A percentile compares a stretch with the other conserved stretches of the same genome.
Evolutionary conservation across 2,888 invertebrate genomes (phyloP).

Genomic region (Orchesellides sinensis): DNA sequence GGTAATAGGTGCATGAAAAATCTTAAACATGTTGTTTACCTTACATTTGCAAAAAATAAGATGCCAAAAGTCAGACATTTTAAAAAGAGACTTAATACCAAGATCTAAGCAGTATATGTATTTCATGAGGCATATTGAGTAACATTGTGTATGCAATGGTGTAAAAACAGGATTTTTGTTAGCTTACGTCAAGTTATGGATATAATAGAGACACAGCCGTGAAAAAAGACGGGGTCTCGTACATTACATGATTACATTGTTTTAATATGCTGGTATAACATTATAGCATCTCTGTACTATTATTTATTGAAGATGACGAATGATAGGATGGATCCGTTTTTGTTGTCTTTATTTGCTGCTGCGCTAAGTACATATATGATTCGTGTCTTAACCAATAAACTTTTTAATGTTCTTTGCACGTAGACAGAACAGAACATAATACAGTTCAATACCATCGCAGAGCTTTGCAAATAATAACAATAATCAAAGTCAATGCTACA

Average conservation of each 20-base stretch:
- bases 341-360: no score
- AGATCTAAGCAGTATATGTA: background rate
- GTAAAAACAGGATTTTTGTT: slow-evolving; percentile 11
- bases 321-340: background rate
- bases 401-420: background rate
- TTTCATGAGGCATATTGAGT: background rate
- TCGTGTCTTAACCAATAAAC: background rate
- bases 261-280: background rate
- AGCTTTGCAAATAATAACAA: background rate
- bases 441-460: no score
- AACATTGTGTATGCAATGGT: no score
- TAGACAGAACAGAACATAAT: no score
- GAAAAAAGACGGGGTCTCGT: slow-evolving; percentile 10
- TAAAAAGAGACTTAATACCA: background rate
- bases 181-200: background rate
- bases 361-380: background rate
- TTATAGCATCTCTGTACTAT: no score
- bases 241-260: slow-evolving; percentile 2
- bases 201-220: background rate
- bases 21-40: slow-evolving; percentile 30
- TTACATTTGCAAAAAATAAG: slow-evolving; percentile 27
- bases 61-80: slow-evolving; percentile 35
- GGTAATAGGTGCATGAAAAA: no score
- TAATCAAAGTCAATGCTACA: background rate
- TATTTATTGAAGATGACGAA: background rate